Evolutionary conservation across 2,888 invertebrate species (phyloP).

Genomic region (Tryphoninae sp.): DNA sequence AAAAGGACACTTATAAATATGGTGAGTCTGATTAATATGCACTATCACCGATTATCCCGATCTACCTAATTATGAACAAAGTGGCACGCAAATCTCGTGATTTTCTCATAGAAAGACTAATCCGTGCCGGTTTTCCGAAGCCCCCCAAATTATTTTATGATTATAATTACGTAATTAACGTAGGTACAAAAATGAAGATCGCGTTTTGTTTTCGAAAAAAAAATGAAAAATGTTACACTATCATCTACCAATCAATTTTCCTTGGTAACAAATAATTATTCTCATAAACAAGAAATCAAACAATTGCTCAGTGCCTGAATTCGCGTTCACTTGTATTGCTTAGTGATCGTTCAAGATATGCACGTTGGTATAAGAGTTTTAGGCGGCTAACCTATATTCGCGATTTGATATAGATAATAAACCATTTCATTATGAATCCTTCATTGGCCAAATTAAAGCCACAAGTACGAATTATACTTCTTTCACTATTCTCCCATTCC

Average conservation of each 20-base stretch:
- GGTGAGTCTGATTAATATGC: constrained; percentile 53
- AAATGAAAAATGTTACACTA: neutral
- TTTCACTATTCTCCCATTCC: neutral
- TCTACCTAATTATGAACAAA: constrained; percentile 24
- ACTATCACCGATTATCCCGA: neutral
- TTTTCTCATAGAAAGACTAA: constrained; percentile 18
- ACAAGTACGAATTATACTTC: constrained; percentile 27
- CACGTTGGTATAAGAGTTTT: constrained; percentile 1
- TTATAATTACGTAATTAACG: constrained; percentile 45
- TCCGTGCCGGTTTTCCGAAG: constrained; percentile 2
- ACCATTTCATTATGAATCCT: constrained; percentile 46
- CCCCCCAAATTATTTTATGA: neutral
- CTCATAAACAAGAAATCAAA: neutral
- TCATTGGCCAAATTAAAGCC: constrained; percentile 50
- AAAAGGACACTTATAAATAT: constrained; percentile 56
- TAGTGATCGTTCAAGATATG: constrained; percentile 13
- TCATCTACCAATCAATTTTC: neutral
- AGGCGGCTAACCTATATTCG: constrained; percentile 2
- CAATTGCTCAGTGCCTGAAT: neutral
- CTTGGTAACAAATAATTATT: constrained; percentile 39
- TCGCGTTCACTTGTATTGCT: neutral
- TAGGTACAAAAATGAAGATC: neutral
- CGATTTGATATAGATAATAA: neutral
- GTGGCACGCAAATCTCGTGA: constrained; percentile 23
- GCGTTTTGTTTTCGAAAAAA: constrained; percentile 14